Percentiles rank a stretch among this genome's conserved stretches.
Evolutionary conservation across 2,113 vertebrate genomes (phyloP).

Genomic region (Erinaceus europaeus): DNA sequence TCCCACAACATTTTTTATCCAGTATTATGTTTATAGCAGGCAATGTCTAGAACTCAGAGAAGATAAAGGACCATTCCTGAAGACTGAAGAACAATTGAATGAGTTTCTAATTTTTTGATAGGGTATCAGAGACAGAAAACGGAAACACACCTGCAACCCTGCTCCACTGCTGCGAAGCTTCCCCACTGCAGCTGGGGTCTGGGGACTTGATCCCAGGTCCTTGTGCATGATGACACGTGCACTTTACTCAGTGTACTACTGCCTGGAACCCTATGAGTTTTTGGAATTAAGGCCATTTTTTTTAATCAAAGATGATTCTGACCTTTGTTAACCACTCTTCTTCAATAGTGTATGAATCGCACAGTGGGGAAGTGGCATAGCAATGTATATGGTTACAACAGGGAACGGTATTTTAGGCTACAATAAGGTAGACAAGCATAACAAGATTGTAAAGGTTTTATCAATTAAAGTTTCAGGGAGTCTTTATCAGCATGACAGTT

Average conservation of each 20-base stretch:
- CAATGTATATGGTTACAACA: not conserved
- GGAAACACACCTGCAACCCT: too few relatives aligned
- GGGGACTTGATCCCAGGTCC: too few relatives aligned
- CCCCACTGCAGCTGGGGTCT: too few relatives aligned
- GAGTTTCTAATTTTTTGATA: too few relatives aligned
- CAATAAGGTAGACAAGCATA: not conserved
- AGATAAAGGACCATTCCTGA: not conserved
- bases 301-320: not conserved
- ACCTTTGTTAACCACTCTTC: not conserved
- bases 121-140: too few relatives aligned
- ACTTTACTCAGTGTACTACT: too few relatives aligned
- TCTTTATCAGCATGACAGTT: not conserved
- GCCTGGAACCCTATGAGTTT: too few relatives aligned
- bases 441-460: slow-evolving; percentile 24
- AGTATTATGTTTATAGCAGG: too few relatives aligned
- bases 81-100: slow-evolving; percentile 3
- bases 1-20: too few relatives aligned
- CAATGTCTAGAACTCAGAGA: not conserved
- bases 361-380: not conserved
- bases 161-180: too few relatives aligned
- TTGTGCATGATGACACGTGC: too few relatives aligned
- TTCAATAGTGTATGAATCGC: slow-evolving; percentile 4
- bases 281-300: too few relatives aligned
- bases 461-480: not conserved
- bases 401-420: not conserved